Base-by-base conservation (phyloP, 2,888 invertebrate genomes). In the Leptinotarsa haldemani region DNA sequence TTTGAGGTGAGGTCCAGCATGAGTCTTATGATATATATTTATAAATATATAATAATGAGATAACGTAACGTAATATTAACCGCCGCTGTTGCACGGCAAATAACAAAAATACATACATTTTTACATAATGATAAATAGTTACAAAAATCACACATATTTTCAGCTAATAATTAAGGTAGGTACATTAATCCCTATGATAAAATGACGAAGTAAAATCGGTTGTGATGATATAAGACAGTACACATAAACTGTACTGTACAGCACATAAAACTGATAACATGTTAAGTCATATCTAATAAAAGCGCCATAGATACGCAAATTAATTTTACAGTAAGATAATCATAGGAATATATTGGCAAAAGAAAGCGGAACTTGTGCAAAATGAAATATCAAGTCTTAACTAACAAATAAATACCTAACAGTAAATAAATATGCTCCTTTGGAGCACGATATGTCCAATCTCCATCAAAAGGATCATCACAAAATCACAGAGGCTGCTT, bases 111-210 rank as follows among this genome's bases (percentile, higher is more conserved):
- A 85, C 84, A 85, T 84, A 85, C 84, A 85, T 84, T 85, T 81
- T 85, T 86, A 86, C 85, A 86, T 86, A 86, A 85, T 30, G 82
- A 85, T 84, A 85, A 86, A 85, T 85, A 85, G 82, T 84, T 83
- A 83, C 81, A 83, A 83, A 84, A 86, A 87, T 87, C 87, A 87
- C 87, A 87, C 87, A 84, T 85, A 79, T 79, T 86, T 86, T 85
- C 85, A 86, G 84, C 84, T 87, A 86, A 83, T 78, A 84, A 84
- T 85, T 84, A 85, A 87, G 40, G 40, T 40, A 87, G 86, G 86
- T 87, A 87, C 86, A 80, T 83, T 85, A 84, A 85, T 84, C 83
- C 84, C 82, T 82, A 84, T 80, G 80, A 82, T 79, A 82, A 80
- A 80, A 83, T 80, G 82, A 83, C 78, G 78, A 81, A 75, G 77